These are phyloP conservation scores for Microplitis deprimator DNA, from an alignment of 2,888 invertebrate species.

Conservation along the genomic window DNA sequence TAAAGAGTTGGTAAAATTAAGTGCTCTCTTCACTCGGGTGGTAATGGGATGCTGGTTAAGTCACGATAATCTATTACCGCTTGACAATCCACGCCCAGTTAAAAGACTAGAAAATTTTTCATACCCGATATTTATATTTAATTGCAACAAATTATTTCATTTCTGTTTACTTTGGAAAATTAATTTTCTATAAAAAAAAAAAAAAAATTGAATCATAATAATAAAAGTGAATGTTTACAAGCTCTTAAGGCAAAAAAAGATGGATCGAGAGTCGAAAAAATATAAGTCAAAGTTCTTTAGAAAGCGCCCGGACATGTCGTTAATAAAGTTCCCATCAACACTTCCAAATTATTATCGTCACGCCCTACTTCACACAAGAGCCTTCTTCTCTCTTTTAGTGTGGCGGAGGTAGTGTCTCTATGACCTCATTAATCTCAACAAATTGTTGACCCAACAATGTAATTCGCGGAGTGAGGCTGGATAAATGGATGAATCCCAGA, in stretches of 20 bases:
- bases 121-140: too few species aligned
- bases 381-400: neutral
- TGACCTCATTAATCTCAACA: constrained; percentile 28
- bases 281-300: neutral
- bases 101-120: neutral
- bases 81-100: constrained; percentile 3
- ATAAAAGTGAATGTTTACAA: too few species aligned
- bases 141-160: too few species aligned
- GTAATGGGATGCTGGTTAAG: constrained; percentile 34
- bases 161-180: too few species aligned
- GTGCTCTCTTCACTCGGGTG: constrained; percentile 12
- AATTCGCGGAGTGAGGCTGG: constrained; percentile 8
- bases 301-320: constrained; percentile 6
- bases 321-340: constrained; percentile 24
- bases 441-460: constrained; percentile 10
- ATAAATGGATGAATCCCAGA: constrained; percentile 50
- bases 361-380: constrained; percentile 22
- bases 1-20: constrained; percentile 6
- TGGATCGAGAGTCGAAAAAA: neutral
- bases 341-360: constrained; percentile 23
- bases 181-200: too few species aligned
- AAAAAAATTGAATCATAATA: too few species aligned
- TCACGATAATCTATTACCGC: constrained; percentile 25
- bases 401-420: constrained; percentile 1
- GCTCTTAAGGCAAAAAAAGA: neutral